Evolutionary conservation across 2,113 vertebrate species (phyloP).

Genomic region (Oreamnos americanus): DNA sequence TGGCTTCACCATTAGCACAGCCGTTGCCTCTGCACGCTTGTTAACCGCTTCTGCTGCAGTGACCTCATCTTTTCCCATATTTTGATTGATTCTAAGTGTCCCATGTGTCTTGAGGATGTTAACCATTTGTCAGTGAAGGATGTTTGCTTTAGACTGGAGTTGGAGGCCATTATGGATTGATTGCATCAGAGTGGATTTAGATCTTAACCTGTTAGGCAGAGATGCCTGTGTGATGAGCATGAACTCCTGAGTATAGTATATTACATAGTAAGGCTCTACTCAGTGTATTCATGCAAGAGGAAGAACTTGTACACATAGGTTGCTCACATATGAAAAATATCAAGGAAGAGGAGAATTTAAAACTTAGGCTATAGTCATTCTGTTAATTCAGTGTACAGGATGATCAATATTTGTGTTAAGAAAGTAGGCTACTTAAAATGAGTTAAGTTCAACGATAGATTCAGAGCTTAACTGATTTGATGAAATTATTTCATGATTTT

Average conservation of each 20-base stretch:
- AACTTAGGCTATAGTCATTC: neutral
- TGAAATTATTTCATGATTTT: neutral
- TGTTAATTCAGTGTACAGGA: neutral
- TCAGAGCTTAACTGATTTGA: neutral
- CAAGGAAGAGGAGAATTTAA: neutral
- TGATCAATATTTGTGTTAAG: neutral
- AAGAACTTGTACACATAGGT: neutral
- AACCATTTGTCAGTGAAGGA: neutral
- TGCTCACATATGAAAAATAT: neutral
- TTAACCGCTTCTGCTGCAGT: neutral
- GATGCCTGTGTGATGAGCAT: accelerated
- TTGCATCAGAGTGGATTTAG: neutral
- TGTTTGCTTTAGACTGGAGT: neutral
- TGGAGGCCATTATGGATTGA: neutral
- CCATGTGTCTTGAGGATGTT: neutral
- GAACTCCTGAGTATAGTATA: neutral
- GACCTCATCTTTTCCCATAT: neutral
- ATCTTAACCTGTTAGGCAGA: neutral
- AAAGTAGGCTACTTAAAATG: neutral
- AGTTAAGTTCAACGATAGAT: neutral
- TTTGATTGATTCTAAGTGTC: neutral
- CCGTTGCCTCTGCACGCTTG: neutral
- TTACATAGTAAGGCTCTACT: neutral
- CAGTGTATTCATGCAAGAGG: neutral
- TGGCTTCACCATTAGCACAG: neutral